A percentile compares a stretch with the other conserved stretches of the same genome.
phyloP scores from a whole-genome alignment of 2,113 vertebrate genomes.

The Grammomys surdaster region DNA sequence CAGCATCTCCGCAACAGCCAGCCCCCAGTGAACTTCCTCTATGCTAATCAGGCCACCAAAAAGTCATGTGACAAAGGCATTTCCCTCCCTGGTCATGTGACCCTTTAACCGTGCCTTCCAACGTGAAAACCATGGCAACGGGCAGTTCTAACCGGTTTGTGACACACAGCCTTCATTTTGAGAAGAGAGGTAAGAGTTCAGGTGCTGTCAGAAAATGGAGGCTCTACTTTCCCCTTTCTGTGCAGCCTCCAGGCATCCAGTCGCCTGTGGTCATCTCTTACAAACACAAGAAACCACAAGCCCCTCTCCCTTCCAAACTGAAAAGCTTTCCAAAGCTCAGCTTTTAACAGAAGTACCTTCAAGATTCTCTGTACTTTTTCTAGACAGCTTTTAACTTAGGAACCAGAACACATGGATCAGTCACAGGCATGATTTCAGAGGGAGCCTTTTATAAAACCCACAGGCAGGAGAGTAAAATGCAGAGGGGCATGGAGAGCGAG shows the following conservation, averaged over 20 bases:
- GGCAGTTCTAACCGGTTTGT: conserved; percentile 93
- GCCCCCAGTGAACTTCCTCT: conserved; percentile 87
- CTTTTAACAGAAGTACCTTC: conserved; percentile 13
- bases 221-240: conserved; percentile 60
- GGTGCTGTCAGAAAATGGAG: conserved; percentile 93
- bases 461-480: not conserved
- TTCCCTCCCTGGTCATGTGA: conserved; percentile 91
- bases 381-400: conserved; percentile 3
- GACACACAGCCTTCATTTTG: conserved; percentile 95
- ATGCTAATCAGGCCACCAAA: conserved; percentile 87
- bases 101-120: conserved; percentile 89
- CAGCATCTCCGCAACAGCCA: conserved; percentile 71
- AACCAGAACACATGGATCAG: not conserved
- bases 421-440: not conserved
- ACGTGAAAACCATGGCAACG: conserved; percentile 94
- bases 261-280: not conserved
- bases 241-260: not conserved
- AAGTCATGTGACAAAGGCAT: conserved; percentile 91
- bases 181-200: conserved; percentile 91
- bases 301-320: not conserved
- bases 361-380: conserved; percentile 33
- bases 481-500: not conserved
- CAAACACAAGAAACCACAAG: conserved; percentile 54
- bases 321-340: conserved; percentile 59
- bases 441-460: not conserved